These are phyloP conservation scores for Parnassius smintheus DNA, from an alignment of 2,888 invertebrate genomes.

Conservation along the genomic window DNA sequence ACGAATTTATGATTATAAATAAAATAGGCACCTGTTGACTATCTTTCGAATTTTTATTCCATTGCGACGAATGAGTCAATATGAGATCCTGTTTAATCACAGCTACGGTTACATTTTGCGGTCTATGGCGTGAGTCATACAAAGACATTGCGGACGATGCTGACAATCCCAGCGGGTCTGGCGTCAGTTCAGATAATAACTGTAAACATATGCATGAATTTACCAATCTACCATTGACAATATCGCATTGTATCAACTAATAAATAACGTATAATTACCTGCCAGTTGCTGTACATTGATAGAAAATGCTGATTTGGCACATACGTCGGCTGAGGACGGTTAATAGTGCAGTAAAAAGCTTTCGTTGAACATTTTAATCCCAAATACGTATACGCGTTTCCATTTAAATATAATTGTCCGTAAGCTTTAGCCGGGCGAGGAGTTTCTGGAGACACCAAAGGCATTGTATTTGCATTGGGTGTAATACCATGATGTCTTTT, in stretches of 20 bases:
- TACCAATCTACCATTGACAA: conserved; percentile 38
- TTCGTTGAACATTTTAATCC: conserved; percentile 95
- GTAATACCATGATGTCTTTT: conserved; percentile 92
- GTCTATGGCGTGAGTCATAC: conserved; percentile 90
- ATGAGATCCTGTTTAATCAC: conserved; percentile 82
- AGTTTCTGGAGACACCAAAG: conserved; percentile 94
- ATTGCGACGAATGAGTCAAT: conserved; percentile 84
- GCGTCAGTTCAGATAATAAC: conserved; percentile 85
- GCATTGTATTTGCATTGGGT: conserved; percentile 90
- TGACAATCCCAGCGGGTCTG: conserved; percentile 84
- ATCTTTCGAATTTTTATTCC: conserved; percentile 73
- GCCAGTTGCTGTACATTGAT: conserved; percentile 99
- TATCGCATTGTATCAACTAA: conserved; percentile 24
- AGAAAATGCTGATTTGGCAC: conserved; percentile 93
- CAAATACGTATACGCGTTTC: conserved; percentile 94
- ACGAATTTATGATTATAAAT: conserved; percentile 1
- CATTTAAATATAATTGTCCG: conserved; percentile 93
- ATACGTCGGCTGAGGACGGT: conserved; percentile 96
- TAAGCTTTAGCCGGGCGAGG: conserved; percentile 94
- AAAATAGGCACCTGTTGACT: conserved; percentile 58
- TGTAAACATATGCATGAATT: conserved; percentile 65
- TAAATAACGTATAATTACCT: conserved; percentile 70
- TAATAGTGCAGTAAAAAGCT: conserved; percentile 95
- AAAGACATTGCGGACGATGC: conserved; percentile 84
- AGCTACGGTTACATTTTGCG: conserved; percentile 81